Percentiles rank a stretch among this genome's conserved stretches.
phyloP scores from a whole-genome alignment of 2,888 invertebrate species.

The Myopa tessellatipennis region DNA sequence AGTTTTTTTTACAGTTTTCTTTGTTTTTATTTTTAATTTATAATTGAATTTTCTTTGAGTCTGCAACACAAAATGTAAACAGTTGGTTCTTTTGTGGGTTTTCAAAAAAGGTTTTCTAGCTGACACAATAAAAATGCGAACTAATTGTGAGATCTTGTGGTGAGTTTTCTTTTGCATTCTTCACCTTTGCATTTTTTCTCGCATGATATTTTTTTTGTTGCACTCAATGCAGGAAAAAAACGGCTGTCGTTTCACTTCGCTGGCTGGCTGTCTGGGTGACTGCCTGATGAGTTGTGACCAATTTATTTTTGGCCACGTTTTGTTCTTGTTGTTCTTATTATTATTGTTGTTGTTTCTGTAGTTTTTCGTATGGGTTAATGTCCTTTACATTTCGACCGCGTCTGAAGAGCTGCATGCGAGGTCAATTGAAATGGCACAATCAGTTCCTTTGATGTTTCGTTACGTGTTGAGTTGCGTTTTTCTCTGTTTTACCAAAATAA shows the following conservation, averaged over 20 bases:
- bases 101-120: too few relatives aligned
- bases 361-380: slow-evolving; percentile 18
- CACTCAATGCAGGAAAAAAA: not conserved
- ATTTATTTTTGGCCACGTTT: slow-evolving; percentile 31
- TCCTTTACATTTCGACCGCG: not conserved
- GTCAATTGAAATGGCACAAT: not conserved
- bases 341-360: slow-evolving; percentile 16
- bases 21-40: too few relatives aligned
- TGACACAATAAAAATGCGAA: too few relatives aligned
- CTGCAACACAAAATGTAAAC: too few relatives aligned
- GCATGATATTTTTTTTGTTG: slow-evolving; percentile 1
- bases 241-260: not conserved
- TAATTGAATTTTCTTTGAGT: too few relatives aligned
- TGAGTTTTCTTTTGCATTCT: not conserved
- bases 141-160: not conserved
- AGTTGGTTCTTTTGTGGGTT: too few relatives aligned
- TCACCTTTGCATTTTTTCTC: slow-evolving; percentile 2
- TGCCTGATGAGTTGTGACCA: not conserved
- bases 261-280: not conserved
- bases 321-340: slow-evolving; percentile 14
- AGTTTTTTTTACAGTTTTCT: too few relatives aligned
- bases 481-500: not conserved
- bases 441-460: not conserved
- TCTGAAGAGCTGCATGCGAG: not conserved
- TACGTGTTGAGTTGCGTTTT: too few relatives aligned